A percentile compares a stretch with the other conserved stretches of the same genome.
Conservation (phyloP, 2,888 invertebrate genomes). For the Notodonta dromedarius region DNA sequence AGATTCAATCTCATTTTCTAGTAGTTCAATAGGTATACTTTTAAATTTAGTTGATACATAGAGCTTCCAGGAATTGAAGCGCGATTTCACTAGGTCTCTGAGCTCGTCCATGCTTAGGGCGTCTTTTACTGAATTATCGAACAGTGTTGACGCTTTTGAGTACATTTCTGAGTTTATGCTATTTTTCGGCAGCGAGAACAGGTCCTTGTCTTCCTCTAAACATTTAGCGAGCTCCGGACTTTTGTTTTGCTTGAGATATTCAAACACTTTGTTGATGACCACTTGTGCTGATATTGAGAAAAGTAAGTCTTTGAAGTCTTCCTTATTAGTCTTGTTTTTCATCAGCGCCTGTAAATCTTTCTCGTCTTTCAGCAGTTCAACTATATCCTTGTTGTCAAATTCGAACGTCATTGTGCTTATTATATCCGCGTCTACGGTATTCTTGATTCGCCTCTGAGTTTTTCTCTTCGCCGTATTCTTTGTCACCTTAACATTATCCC, state of each 20-base stretch:
- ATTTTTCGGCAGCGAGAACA: conserved; percentile 57
- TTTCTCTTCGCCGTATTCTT: conserved; percentile 77
- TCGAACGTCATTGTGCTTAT: conserved; percentile 68
- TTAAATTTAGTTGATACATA: conserved; percentile 67
- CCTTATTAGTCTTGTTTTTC: conserved; percentile 61
- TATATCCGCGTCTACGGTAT: conserved; percentile 54
- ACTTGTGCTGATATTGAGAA: conserved; percentile 73
- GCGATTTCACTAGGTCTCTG: conserved; percentile 57
- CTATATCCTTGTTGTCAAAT: conserved; percentile 66
- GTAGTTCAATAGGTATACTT: conserved; percentile 62
- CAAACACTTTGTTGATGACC: conserved; percentile 71
- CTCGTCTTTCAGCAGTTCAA: conserved; percentile 65
- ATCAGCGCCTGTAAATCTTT: conserved; percentile 61
- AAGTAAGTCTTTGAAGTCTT: conserved; percentile 67
- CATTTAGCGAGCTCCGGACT: conserved; percentile 64
- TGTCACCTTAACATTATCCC: conserved; percentile 74
- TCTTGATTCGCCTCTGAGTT: conserved; percentile 64
- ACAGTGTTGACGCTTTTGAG: conserved; percentile 60
- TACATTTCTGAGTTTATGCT: conserved; percentile 64
- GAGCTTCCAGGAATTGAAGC: conserved; percentile 70
- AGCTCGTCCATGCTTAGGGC: conserved; percentile 70
- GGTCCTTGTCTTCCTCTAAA: conserved; percentile 60
- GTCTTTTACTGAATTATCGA: conserved; percentile 72
- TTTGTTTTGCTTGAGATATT: conserved; percentile 68
- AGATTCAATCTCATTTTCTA: conserved; percentile 68